Conservation (phyloP, 92 coral and sea anemone genomes). For the Heteractis magnifica region DNA sequence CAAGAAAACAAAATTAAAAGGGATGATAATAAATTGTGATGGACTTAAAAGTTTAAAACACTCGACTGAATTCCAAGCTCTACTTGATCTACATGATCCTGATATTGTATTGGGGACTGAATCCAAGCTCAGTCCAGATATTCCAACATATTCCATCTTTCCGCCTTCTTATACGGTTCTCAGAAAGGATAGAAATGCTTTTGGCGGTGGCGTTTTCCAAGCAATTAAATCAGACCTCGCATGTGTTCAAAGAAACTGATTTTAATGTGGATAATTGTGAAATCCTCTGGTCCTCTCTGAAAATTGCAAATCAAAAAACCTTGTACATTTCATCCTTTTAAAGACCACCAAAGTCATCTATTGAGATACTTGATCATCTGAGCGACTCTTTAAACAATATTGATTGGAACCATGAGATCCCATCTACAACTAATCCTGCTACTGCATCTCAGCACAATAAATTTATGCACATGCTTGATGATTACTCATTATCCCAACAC, state of each 20-base stretch:
- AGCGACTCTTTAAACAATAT: conserved; percentile 38
- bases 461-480: too few species aligned
- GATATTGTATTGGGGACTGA: conserved; percentile 44
- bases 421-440: too few species aligned
- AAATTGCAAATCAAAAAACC: conserved; percentile 31
- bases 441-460: too few species aligned
- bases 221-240: conserved; percentile 42
- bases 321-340: conserved; percentile 27
- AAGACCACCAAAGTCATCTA: conserved; percentile 53
- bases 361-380: conserved; percentile 34
- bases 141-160: conserved; percentile 33
- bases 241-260: conserved; percentile 16
- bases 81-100: conserved; percentile 34
- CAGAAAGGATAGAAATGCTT: conserved; percentile 35
- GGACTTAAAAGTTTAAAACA: not conserved
- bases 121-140: conserved; percentile 25
- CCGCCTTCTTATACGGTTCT: conserved; percentile 30
- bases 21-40: conserved; percentile 13
- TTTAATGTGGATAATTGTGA: conserved; percentile 28
- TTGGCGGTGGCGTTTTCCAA: conserved; percentile 42
- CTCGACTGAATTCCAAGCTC: not conserved
- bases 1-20: conserved; percentile 20
- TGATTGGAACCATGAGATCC: conserved; percentile 23
- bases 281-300: conserved; percentile 47
- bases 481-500: too few species aligned